These are phyloP conservation scores for Ariopsis seemanni DNA, from an alignment of 2,113 vertebrate genomes.

Conservation along the genomic window DNA sequence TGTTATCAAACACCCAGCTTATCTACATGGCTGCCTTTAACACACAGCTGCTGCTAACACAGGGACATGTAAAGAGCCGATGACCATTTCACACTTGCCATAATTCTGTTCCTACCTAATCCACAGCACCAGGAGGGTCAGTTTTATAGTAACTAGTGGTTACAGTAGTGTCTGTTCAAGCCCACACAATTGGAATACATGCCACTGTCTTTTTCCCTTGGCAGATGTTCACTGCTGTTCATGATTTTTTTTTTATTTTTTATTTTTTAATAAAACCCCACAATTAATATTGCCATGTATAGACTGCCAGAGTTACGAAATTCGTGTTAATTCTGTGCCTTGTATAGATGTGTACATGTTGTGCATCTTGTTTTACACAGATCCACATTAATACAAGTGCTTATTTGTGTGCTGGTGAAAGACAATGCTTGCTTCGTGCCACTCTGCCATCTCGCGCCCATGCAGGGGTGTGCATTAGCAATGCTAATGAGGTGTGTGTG, in stretches of 20 bases:
- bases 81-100: constrained; percentile 1
- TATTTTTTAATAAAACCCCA: no score
- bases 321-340: neutral
- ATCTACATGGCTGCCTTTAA: constrained; percentile 18
- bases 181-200: neutral
- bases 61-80: neutral
- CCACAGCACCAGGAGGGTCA: neutral
- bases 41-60: neutral
- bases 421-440: constrained; percentile 36
- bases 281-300: neutral
- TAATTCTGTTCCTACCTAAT: neutral
- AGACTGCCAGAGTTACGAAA: neutral
- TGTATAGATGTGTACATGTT: neutral
- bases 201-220: neutral
- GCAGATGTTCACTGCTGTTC: neutral
- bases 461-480: constrained; percentile 43
- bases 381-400: constrained; percentile 25
- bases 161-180: neutral
- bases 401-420: constrained; percentile 32
- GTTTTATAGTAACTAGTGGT: neutral
- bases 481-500: constrained; percentile 32
- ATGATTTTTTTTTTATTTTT: no score
- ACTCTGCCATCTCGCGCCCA: neutral
- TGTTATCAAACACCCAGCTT: constrained; percentile 8
- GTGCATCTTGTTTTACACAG: neutral